A percentile compares a stretch with the other conserved stretches of the same genome.
These are phyloP conservation scores for Loris lydekkerianus DNA, from an alignment of 2,797 vertebrate genomes.

Conservation along the genomic window DNA sequence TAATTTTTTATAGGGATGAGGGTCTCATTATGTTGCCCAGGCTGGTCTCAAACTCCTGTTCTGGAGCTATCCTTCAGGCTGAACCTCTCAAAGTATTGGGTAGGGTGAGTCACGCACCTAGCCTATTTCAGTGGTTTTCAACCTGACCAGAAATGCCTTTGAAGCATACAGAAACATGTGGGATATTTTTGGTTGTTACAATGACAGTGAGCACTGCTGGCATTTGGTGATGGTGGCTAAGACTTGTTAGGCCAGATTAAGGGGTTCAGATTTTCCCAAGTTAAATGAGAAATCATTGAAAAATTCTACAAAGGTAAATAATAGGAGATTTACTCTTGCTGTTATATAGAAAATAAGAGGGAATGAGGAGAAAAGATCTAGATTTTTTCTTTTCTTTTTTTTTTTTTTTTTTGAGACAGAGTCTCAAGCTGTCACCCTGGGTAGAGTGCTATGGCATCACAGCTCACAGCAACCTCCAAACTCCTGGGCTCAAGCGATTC, in stretches of 20 bases:
- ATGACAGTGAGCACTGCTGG: neutral
- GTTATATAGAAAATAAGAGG: neutral
- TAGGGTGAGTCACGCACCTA: too few relatives aligned
- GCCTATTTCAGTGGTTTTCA: neutral
- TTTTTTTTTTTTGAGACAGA: too few relatives aligned
- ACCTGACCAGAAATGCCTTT: neutral
- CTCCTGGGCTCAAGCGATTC: too few relatives aligned
- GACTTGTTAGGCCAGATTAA: neutral
- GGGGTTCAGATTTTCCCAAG: neutral
- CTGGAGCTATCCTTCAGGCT: too few relatives aligned
- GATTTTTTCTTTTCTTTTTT: too few relatives aligned
- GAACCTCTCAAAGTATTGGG: too few relatives aligned
- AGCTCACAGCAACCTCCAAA: too few relatives aligned
- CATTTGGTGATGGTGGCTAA: neutral
- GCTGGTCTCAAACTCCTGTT: too few relatives aligned
- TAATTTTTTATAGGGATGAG: too few relatives aligned
- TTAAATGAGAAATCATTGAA: constrained; percentile 28
- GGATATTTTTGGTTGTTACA: neutral
- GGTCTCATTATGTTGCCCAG: too few relatives aligned
- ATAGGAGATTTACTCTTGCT: neutral
- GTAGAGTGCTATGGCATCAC: too few relatives aligned
- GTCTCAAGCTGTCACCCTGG: too few relatives aligned
- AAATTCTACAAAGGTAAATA: constrained; percentile 27
- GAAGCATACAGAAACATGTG: neutral
- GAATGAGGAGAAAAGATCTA: neutral